These are phyloP conservation scores for Motacilla tschutschensis DNA, from an alignment of 2,113 vertebrate species.

Conservation along the genomic window DNA sequence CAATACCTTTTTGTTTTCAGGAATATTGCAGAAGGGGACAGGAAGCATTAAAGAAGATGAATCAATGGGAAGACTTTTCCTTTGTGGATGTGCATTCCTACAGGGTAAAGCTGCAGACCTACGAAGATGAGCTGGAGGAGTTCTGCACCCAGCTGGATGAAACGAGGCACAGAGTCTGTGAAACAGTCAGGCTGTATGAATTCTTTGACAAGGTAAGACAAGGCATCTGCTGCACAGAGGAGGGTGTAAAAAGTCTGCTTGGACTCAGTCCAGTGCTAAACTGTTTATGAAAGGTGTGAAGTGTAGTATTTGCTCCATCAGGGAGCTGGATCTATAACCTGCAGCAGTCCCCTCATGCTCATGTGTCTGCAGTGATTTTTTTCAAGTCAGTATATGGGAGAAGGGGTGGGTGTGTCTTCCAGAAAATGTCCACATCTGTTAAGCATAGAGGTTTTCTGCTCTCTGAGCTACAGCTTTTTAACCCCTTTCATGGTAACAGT, in stretches of 20 bases:
- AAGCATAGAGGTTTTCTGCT: not conserved
- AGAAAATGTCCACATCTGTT: not conserved
- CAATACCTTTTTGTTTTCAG: conserved; percentile 40
- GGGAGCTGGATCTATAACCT: not conserved
- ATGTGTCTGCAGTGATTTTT: not conserved
- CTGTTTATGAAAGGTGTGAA: not conserved
- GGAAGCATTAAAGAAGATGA: conserved; percentile 71
- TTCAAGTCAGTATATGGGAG: not conserved
- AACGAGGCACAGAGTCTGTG: conserved; percentile 64
- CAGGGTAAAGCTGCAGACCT: conserved; percentile 63
- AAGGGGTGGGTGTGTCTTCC: not conserved
- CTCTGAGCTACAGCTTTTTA: not conserved
- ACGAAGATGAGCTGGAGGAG: conserved; percentile 63
- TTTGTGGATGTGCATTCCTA: conserved; percentile 67
- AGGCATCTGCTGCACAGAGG: not conserved
- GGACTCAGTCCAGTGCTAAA: not conserved
- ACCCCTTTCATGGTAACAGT: not conserved
- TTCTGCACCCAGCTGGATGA: conserved; percentile 75
- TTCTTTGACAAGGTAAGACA: conserved; percentile 79
- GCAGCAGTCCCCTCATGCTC: not conserved
- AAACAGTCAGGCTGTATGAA: conserved; percentile 72
- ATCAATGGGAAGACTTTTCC: conserved; percentile 70
- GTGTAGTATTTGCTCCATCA: not conserved
- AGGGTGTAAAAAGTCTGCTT: not conserved
- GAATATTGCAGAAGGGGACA: conserved; percentile 75